A percentile compares a stretch with the other conserved stretches of the same genome.
phyloP scores from a whole-genome alignment of 2,113 vertebrate species.

The cattle (Bos taurus) region DNA sequence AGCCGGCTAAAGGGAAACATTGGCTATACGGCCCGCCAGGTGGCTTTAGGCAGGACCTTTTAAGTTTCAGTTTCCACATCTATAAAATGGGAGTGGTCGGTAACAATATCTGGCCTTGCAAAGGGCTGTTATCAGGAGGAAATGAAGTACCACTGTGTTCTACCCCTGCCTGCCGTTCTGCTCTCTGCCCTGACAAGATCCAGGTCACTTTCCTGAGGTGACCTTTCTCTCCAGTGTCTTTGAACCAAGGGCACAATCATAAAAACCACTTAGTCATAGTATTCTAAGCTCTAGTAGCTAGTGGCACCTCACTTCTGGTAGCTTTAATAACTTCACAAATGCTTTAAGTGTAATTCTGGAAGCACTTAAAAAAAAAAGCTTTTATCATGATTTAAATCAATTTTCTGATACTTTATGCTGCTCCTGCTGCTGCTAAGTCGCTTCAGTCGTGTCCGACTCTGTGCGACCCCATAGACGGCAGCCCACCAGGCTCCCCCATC shows the following conservation, averaged over 20 bases:
- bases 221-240: not conserved
- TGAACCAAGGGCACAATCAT: not conserved
- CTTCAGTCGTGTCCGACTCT: too few relatives aligned
- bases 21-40: fast-evolving
- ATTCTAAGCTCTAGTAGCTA: not conserved
- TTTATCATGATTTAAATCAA: not conserved
- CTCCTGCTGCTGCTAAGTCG: too few relatives aligned
- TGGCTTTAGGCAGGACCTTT: not conserved
- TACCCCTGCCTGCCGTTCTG: not conserved
- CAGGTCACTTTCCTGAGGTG: not conserved
- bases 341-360: not conserved
- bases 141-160: not conserved
- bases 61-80: not conserved
- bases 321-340: not conserved
- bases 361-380: not conserved
- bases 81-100: not conserved
- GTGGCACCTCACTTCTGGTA: not conserved
- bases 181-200: not conserved
- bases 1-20: fast-evolving
- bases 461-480: too few relatives aligned
- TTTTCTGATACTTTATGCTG: not conserved
- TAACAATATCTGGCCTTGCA: not conserved
- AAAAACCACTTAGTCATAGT: not conserved
- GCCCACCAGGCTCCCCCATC: too few relatives aligned
- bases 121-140: not conserved